These are phyloP conservation scores for Cydia fagiglandana DNA, from an alignment of 1,140 invertebrate genomes.

Conservation along the genomic window DNA sequence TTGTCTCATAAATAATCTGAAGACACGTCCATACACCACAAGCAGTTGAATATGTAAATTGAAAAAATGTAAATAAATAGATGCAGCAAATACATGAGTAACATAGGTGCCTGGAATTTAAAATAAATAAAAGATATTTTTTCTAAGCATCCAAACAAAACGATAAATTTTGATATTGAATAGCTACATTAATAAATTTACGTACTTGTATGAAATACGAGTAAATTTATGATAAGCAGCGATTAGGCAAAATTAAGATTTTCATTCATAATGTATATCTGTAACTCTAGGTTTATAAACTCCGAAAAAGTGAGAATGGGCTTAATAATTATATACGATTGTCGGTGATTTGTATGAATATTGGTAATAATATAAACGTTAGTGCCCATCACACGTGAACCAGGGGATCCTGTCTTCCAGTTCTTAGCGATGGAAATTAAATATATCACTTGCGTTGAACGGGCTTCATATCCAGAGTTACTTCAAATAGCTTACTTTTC, in stretches of 20 bases:
- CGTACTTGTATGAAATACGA: conserved; percentile 24
- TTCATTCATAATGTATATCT: conserved; percentile 12
- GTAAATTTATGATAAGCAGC: conserved; percentile 16
- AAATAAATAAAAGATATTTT: conserved; percentile 67
- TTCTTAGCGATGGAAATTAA: background rate
- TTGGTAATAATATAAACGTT: background rate
- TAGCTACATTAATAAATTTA: conserved; percentile 26
- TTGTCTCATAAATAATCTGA: conserved; percentile 35
- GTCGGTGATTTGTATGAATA: background rate
- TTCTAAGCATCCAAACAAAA: conserved; percentile 58
- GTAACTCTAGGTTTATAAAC: background rate
- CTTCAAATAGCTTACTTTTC: conserved; percentile 37
- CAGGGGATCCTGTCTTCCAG: background rate
- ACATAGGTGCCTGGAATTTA: conserved; percentile 66
- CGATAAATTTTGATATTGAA: conserved; percentile 30
- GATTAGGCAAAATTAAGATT: conserved; percentile 11
- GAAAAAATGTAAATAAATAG: conserved; percentile 55
- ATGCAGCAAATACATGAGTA: conserved; percentile 46
- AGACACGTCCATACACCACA: conserved; percentile 66
- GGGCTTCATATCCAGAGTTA: background rate
- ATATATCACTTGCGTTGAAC: background rate
- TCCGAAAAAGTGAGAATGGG: background rate
- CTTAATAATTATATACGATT: conserved; percentile 17
- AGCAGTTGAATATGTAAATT: conserved; percentile 51
- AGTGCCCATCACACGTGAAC: background rate